A percentile compares a stretch with the other conserved stretches of the same genome.
Conservation (phyloP, 2,888 invertebrate species). For the Drosophila mimica region DNA sequence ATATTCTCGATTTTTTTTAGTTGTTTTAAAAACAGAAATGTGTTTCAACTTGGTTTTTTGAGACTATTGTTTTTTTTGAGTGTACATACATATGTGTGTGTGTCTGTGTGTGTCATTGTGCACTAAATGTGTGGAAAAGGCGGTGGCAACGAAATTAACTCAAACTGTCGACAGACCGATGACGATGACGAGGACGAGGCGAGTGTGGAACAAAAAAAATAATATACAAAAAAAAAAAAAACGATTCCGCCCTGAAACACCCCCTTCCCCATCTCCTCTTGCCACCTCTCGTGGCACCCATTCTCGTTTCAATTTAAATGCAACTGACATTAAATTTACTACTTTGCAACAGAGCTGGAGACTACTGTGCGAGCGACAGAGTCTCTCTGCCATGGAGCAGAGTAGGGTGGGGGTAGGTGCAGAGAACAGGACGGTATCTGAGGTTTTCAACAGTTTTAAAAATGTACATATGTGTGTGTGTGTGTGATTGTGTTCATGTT, state of each 20-base stretch:
- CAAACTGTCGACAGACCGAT: constrained; percentile 72
- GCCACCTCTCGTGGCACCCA: constrained; percentile 8
- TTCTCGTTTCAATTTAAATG: constrained; percentile 78
- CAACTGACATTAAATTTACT: constrained; percentile 81
- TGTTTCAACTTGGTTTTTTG: neutral
- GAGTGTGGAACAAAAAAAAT: constrained; percentile 7
- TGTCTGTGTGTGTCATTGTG: constrained; percentile 20
- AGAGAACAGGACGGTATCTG: constrained; percentile 26
- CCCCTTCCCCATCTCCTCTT: constrained; percentile 2
- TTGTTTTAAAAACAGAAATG: neutral
- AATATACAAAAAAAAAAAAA: neutral
- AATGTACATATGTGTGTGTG: neutral
- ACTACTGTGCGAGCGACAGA: constrained; percentile 54
- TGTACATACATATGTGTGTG: neutral
- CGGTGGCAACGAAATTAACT: constrained; percentile 72
- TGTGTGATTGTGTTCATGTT: neutral
- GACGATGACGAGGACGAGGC: constrained; percentile 19
- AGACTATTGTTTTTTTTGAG: neutral
- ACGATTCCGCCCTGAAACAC: constrained; percentile 1
- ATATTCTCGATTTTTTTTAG: neutral
- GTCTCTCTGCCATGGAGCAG: neutral
- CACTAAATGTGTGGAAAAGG: constrained; percentile 59
- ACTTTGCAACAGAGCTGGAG: constrained; percentile 68
- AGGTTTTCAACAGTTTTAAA: constrained; percentile 22
- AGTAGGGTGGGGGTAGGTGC: neutral